Evolutionary conservation across 2,797 vertebrate species (phyloP).

Genomic region (Dryobates pubescens): DNA sequence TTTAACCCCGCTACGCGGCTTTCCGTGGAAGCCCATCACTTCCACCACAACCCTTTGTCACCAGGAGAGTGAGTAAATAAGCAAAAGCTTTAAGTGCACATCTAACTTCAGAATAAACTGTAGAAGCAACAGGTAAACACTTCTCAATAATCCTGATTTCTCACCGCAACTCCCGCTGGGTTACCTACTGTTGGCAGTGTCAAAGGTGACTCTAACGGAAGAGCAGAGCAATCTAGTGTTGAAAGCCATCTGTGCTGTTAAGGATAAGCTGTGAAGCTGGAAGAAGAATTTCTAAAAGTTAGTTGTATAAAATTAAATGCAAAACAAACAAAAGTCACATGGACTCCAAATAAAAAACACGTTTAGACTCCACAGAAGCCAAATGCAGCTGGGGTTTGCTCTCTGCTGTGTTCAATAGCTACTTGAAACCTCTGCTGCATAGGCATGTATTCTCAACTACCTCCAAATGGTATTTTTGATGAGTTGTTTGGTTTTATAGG

Average conservation of each 20-base stretch:
- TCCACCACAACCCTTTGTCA: background rate
- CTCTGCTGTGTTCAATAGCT: background rate
- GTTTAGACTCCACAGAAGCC: background rate
- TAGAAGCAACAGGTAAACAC: background rate
- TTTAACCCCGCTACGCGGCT: background rate
- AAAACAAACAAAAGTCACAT: constrained; percentile 39
- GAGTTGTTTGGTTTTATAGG: background rate
- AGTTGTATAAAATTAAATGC: constrained; percentile 26
- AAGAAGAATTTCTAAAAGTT: constrained; percentile 19
- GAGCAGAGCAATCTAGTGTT: background rate
- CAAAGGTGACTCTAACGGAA: constrained; percentile 47
- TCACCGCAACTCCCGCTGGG: background rate
- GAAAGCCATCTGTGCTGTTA: constrained; percentile 20
- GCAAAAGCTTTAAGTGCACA: background rate
- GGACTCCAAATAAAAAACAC: constrained; percentile 19
- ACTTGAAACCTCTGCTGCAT: background rate
- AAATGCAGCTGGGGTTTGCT: background rate
- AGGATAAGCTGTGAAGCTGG: background rate
- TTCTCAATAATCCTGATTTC: background rate
- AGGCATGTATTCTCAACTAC: background rate
- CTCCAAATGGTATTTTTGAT: background rate
- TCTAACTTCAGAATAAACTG: background rate
- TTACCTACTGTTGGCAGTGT: constrained; percentile 14
- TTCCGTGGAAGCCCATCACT: background rate
- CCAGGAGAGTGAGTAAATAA: background rate